phyloP scores from a whole-genome alignment of 2,888 invertebrate species.

The Apamea epomidion region DNA sequence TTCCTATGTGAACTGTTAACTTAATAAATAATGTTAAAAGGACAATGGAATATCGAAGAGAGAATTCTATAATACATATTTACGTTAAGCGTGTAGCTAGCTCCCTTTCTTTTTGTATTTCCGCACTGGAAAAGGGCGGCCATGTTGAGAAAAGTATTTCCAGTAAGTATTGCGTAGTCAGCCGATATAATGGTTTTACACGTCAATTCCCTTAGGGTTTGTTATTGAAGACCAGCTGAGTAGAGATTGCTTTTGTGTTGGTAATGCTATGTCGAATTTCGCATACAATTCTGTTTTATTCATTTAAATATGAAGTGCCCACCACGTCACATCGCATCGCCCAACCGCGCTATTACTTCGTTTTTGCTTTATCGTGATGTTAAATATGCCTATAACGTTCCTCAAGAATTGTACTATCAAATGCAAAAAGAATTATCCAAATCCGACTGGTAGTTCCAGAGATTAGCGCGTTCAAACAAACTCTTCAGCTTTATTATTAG shows the following conservation, averaged over 20 bases:
- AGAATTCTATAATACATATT: constrained; percentile 4
- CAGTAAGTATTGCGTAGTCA: constrained; percentile 10
- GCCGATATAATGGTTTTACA: constrained; percentile 6
- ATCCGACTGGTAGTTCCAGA: too few relatives aligned
- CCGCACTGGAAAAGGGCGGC: not conserved
- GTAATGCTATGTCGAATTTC: not conserved
- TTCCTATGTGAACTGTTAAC: constrained; percentile 19
- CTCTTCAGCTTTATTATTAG: too few relatives aligned
- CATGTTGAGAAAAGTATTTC: constrained; percentile 13
- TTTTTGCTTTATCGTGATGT: too few relatives aligned
- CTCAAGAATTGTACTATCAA: too few relatives aligned
- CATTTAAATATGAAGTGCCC: not conserved
- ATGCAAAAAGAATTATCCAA: too few relatives aligned
- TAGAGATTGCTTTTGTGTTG: not conserved
- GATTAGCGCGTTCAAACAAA: too few relatives aligned
- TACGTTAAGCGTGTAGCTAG: not conserved
- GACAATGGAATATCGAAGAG: constrained; percentile 33
- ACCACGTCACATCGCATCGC: too few relatives aligned
- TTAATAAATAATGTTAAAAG: constrained; percentile 8
- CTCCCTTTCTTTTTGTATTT: not conserved
- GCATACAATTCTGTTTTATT: not conserved
- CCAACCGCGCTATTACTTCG: too few relatives aligned
- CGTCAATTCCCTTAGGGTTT: constrained; percentile 15
- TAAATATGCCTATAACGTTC: too few relatives aligned
- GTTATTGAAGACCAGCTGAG: not conserved